A percentile compares a stretch with the other conserved stretches of the same genome.
These are phyloP conservation scores for Channa maculata DNA, from an alignment of 2,113 vertebrate species.

Conservation along the genomic window DNA sequence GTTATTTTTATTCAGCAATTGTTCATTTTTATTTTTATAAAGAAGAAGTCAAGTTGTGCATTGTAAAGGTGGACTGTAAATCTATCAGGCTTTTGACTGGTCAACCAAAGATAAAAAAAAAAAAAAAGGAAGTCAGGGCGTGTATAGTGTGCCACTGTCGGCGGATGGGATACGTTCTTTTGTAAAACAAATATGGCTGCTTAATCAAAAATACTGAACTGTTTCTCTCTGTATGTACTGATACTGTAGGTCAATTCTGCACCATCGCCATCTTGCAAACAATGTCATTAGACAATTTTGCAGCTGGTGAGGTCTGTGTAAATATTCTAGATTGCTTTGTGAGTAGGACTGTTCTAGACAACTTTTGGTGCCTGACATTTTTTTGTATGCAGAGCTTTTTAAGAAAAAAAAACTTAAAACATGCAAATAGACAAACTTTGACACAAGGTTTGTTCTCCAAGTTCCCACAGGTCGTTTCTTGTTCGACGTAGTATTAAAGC, in stretches of 20 bases:
- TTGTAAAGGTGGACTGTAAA: slow-evolving; percentile 69
- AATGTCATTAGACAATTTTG: slow-evolving; percentile 29
- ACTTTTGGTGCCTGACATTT: slow-evolving; percentile 68
- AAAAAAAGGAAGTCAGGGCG: slow-evolving; percentile 60
- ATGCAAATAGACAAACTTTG: slow-evolving; percentile 61
- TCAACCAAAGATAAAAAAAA: slow-evolving; percentile 80
- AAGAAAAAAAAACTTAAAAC: slow-evolving; percentile 50
- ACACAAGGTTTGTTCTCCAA: slow-evolving; percentile 19
- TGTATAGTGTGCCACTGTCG: slow-evolving; percentile 61
- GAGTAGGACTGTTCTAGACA: slow-evolving; percentile 66
- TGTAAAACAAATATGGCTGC: slow-evolving; percentile 80
- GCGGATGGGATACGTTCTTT: slow-evolving; percentile 71
- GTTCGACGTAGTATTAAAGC: slow-evolving; percentile 11
- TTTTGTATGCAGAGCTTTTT: slow-evolving; percentile 65
- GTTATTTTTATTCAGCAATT: slow-evolving; percentile 40
- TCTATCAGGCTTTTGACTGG: slow-evolving; percentile 80
- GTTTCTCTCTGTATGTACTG: slow-evolving; percentile 75
- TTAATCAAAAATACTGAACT: slow-evolving; percentile 74
- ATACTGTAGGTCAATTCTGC: slow-evolving; percentile 76
- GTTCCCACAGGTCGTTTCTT: slow-evolving; percentile 31
- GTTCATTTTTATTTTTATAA: slow-evolving; percentile 62
- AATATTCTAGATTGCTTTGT: slow-evolving; percentile 71
- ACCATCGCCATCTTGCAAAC: slow-evolving; percentile 50
- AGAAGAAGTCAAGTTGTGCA: slow-evolving; percentile 78
- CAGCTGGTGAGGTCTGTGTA: slow-evolving; percentile 62